These are phyloP conservation scores for Opisthograptis luteolata DNA, from an alignment of 2,888 invertebrate genomes.

Conservation along the genomic window DNA sequence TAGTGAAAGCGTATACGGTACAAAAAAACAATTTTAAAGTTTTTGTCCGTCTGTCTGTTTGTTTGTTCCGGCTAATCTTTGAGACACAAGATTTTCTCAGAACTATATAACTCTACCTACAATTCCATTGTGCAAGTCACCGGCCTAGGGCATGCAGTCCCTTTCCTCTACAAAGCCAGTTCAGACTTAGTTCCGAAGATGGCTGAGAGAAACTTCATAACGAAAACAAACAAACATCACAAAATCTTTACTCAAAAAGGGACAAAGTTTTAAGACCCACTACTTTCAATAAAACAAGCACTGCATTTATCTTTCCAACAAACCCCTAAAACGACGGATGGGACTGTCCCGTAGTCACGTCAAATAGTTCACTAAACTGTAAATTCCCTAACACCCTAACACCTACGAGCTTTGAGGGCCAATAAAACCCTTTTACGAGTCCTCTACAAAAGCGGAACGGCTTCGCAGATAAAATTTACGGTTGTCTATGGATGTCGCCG, in stretches of 20 bases:
- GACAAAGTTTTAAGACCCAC: neutral
- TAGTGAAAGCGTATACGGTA: too few species aligned
- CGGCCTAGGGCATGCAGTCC: too few species aligned
- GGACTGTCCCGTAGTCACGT: constrained; percentile 10
- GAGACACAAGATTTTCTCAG: too few species aligned
- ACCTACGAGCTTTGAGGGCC: constrained; percentile 24
- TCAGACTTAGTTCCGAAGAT: too few species aligned
- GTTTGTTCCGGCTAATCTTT: too few species aligned
- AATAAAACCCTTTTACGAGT: constrained; percentile 29
- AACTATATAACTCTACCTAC: too few species aligned
- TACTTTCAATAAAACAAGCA: constrained; percentile 14
- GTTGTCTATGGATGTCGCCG: constrained; percentile 30
- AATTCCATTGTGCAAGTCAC: too few species aligned
- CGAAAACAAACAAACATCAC: too few species aligned
- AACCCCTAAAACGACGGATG: neutral
- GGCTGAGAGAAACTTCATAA: too few species aligned
- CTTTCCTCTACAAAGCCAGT: too few species aligned
- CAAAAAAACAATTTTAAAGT: too few species aligned
- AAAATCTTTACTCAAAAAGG: neutral
- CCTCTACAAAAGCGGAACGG: constrained; percentile 26
- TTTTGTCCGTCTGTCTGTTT: too few species aligned
- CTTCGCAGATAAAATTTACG: constrained; percentile 35
- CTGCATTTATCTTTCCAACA: neutral
- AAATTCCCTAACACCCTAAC: constrained; percentile 28
- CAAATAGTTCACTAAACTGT: constrained; percentile 27